These are phyloP conservation scores for Drosophila koepferae DNA, from an alignment of 2,888 invertebrate genomes.

Conservation along the genomic window DNA sequence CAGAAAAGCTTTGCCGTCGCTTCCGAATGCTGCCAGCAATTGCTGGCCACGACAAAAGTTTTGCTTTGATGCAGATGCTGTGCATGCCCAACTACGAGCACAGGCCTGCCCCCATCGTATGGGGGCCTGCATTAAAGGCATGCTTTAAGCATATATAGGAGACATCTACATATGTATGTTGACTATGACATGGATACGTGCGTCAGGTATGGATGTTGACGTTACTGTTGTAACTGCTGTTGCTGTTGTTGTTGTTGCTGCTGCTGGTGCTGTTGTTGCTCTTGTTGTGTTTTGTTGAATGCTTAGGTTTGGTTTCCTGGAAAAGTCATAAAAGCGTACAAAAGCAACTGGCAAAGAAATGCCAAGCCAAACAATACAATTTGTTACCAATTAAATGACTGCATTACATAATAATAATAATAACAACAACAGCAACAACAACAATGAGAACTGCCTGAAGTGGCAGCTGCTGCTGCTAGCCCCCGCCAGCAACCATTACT, in stretches of 20 bases:
- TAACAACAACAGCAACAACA: slow-evolving; percentile 40
- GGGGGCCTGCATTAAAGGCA: slow-evolving; percentile 42
- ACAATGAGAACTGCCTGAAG: slow-evolving; percentile 35
- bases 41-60: slow-evolving; percentile 49
- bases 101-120: neutral
- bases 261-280: slow-evolving; percentile 15
- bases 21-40: slow-evolving; percentile 30
- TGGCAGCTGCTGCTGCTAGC: slow-evolving; percentile 36
- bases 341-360: slow-evolving; percentile 45
- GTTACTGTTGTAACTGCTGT: neutral
- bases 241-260: neutral
- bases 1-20: slow-evolving; percentile 20
- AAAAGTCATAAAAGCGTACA: slow-evolving; percentile 75
- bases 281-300: slow-evolving; percentile 38
- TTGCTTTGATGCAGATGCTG: slow-evolving; percentile 32
- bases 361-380: slow-evolving; percentile 75
- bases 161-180: slow-evolving; percentile 22
- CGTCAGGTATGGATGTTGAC: slow-evolving; percentile 22
- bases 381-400: slow-evolving; percentile 81
- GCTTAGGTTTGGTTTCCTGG: slow-evolving; percentile 62
- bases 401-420: slow-evolving; percentile 76
- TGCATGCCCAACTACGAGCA: neutral
- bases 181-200: slow-evolving; percentile 30
- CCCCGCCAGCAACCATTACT: slow-evolving; percentile 11
- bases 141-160: slow-evolving; percentile 34